These are phyloP conservation scores for Dendroctonus valens DNA, from an alignment of 1,140 invertebrate genomes.

Conservation along the genomic window DNA sequence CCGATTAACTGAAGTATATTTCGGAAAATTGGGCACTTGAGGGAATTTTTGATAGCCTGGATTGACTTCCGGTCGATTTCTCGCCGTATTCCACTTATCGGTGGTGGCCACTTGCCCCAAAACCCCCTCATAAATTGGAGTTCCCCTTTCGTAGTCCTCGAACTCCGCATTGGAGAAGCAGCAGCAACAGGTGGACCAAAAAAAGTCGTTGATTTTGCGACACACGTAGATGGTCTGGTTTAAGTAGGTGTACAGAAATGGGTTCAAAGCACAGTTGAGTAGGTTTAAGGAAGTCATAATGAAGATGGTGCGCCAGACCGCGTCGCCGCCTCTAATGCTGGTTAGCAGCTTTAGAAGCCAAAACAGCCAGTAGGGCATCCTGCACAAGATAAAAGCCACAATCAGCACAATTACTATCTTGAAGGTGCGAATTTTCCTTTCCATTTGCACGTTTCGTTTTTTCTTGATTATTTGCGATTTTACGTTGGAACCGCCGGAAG, in stretches of 20 bases:
- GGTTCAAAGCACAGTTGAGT: conserved; percentile 56
- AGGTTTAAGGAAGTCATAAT: conserved; percentile 53
- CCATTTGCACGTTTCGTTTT: conserved; percentile 40
- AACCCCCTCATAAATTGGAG: conserved; percentile 15
- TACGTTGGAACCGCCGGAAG: conserved; percentile 12
- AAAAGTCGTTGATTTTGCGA: conserved; percentile 34
- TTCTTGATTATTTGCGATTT: conserved; percentile 18
- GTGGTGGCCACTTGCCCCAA: conserved; percentile 5
- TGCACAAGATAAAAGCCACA: conserved; percentile 53
- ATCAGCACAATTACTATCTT: conserved; percentile 57
- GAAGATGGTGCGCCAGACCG: conserved; percentile 53
- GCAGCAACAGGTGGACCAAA: conserved; percentile 43
- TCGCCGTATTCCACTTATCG: not conserved
- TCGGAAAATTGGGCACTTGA: conserved; percentile 17
- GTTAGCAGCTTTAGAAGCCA: conserved; percentile 45
- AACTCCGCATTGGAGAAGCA: conserved; percentile 45
- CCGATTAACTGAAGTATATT: conserved; percentile 13
- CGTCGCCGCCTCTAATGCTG: conserved; percentile 25
- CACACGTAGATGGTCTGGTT: conserved; percentile 51
- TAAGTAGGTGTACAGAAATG: conserved; percentile 58
- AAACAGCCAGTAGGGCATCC: conserved; percentile 53
- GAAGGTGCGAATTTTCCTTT: conserved; percentile 56
- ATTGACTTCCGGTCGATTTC: not conserved
- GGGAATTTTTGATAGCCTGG: conserved; percentile 5
- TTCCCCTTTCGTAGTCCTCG: conserved; percentile 42